Evolutionary conservation across 2,888 invertebrate genomes (phyloP).

Genomic region (Pyrrhopygopsis socrates): DNA sequence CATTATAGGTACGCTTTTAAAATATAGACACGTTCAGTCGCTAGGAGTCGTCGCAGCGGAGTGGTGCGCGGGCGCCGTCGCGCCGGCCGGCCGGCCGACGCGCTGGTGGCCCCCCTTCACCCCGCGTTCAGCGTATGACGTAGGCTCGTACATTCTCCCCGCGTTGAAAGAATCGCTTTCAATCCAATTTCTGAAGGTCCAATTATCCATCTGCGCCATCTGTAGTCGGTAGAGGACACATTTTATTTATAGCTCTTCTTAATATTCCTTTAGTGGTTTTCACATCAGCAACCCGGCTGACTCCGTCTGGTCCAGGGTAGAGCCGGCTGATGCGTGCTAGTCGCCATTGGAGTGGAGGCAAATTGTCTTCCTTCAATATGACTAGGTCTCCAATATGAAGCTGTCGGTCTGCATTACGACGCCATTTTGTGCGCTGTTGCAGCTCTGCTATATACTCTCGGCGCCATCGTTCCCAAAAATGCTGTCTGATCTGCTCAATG

Average conservation of each 20-base stretch:
- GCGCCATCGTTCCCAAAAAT: slow-evolving; percentile 19
- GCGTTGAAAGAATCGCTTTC: not conserved
- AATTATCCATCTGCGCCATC: not conserved
- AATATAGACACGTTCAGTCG: too few relatives aligned
- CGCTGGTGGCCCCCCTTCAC: not conserved
- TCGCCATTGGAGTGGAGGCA: slow-evolving; percentile 58
- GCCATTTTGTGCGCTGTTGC: slow-evolving; percentile 5
- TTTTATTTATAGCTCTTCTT: slow-evolving; percentile 40
- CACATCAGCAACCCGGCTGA: slow-evolving; percentile 55
- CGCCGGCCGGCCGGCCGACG: not conserved
- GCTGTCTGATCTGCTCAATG: slow-evolving; percentile 12
- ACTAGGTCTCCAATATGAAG: slow-evolving; percentile 40
- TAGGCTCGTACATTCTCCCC: not conserved
- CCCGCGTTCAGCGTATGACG: not conserved
- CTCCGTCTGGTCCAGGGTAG: slow-evolving; percentile 61
- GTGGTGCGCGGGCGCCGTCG: too few relatives aligned
- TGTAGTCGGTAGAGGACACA: slow-evolving; percentile 22
- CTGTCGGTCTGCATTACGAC: not conserved
- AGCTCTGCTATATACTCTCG: not conserved
- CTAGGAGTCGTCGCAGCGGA: too few relatives aligned
- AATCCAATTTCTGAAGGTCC: not conserved
- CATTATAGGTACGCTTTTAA: too few relatives aligned
- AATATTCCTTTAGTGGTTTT: slow-evolving; percentile 10
- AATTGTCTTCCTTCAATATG: slow-evolving; percentile 23
- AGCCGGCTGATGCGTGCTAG: slow-evolving; percentile 47